Percentiles rank a stretch among this genome's conserved stretches.
Conservation (phyloP, 2,113 vertebrate species). For the Ancistrus triradiatus region DNA sequence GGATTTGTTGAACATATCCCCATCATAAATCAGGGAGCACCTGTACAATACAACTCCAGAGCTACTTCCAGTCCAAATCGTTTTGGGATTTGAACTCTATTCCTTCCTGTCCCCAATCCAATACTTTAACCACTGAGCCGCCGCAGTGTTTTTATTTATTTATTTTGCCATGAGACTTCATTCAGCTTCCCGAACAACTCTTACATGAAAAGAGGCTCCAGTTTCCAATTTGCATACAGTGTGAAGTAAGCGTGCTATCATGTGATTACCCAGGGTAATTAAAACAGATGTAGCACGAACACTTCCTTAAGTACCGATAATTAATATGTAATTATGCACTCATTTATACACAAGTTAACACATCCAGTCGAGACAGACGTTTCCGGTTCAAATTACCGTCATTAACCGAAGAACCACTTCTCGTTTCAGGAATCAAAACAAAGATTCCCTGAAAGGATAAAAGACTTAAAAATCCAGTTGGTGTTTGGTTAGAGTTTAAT, state of each 20-base stretch:
- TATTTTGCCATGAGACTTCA: too few species aligned
- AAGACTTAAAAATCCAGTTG: constrained; percentile 42
- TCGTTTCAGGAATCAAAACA: constrained; percentile 48
- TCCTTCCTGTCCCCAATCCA: too few species aligned
- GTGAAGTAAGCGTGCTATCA: constrained; percentile 47
- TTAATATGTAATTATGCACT: constrained; percentile 62
- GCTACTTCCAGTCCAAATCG: too few species aligned
- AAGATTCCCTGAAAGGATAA: constrained; percentile 42
- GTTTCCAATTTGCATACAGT: constrained; percentile 52
- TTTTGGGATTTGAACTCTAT: too few species aligned
- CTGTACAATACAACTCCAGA: too few species aligned
- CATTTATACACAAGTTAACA: constrained; percentile 59
- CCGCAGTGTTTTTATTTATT: too few species aligned
- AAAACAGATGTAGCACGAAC: constrained; percentile 61
- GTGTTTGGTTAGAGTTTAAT: constrained; percentile 37
- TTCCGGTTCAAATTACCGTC: constrained; percentile 49
- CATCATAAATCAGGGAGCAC: too few species aligned
- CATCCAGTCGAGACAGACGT: constrained; percentile 53
- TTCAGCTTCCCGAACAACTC: constrained; percentile 17
- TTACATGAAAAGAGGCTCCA: constrained; percentile 17
- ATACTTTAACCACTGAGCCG: too few species aligned
- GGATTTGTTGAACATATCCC: too few species aligned
- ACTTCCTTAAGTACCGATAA: constrained; percentile 59
- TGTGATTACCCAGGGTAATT: constrained; percentile 57
- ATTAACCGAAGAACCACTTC: constrained; percentile 46